A percentile compares a stretch with the other conserved stretches of the same genome.
These are phyloP conservation scores for Odontomachus brunneus DNA, from an alignment of 1,140 invertebrate genomes.

Conservation along the genomic window DNA sequence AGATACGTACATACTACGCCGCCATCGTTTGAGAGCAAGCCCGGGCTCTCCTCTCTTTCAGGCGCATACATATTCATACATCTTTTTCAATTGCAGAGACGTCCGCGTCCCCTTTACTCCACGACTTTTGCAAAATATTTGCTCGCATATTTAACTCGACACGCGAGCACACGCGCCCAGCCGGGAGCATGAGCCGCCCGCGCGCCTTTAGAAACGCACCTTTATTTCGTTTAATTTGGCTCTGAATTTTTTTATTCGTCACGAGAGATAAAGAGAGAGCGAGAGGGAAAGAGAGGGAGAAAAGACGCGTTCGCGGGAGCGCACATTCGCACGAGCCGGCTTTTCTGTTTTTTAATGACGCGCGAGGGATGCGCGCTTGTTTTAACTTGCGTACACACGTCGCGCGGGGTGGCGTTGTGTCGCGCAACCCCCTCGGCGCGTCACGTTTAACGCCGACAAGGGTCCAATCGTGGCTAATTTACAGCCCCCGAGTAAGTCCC, in stretches of 20 bases:
- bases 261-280: neutral
- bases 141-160: constrained; percentile 46
- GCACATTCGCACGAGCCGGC: neutral
- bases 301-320: neutral
- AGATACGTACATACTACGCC: constrained; percentile 43
- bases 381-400: constrained; percentile 31
- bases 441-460: constrained; percentile 20
- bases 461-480: constrained; percentile 33
- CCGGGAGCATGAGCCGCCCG: too few relatives aligned
- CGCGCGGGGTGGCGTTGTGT: neutral
- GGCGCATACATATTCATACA: constrained; percentile 54
- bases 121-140: constrained; percentile 56
- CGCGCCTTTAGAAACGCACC: constrained; percentile 23
- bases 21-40: constrained; percentile 29
- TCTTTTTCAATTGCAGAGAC: constrained; percentile 47
- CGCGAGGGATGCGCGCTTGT: neutral
- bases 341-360: constrained; percentile 26
- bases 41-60: constrained; percentile 31
- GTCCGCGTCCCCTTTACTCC: constrained; percentile 29
- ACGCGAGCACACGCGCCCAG: neutral
- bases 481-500: constrained; percentile 28
- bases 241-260: constrained; percentile 34
- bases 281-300: too few relatives aligned
- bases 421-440: too few relatives aligned
- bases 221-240: constrained; percentile 33